phyloP scores from a whole-genome alignment of 2,113 vertebrate genomes.

The Cairina moschata region DNA sequence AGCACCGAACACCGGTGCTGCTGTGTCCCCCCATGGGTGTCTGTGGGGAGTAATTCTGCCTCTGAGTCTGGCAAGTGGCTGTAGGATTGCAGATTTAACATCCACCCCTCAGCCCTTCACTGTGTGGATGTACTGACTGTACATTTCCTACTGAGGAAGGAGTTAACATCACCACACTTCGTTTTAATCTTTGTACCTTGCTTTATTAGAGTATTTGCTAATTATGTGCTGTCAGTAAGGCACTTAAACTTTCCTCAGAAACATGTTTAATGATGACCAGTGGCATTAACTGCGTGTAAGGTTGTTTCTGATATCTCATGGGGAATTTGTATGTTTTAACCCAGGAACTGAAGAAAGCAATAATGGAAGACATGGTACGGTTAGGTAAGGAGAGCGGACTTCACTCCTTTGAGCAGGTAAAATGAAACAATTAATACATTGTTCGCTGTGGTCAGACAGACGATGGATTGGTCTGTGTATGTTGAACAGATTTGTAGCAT shows the following conservation, averaged over 20 bases:
- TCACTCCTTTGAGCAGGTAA: conserved; percentile 97
- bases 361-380: conserved; percentile 93
- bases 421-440: background rate
- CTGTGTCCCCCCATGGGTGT: background rate
- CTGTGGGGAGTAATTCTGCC: background rate
- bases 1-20: background rate
- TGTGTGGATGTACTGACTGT: background rate
- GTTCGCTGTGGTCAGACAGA: background rate
- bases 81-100: background rate
- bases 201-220: background rate
- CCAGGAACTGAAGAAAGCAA: conserved; percentile 89
- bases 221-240: background rate
- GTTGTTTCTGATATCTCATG: background rate
- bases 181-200: background rate
- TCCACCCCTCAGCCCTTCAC: background rate
- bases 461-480: background rate
- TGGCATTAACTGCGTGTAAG: background rate
- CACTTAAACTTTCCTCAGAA: background rate
- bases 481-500: background rate
- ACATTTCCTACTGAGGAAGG: background rate
- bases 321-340: conserved; percentile 29
- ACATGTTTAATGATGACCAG: background rate
- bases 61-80: background rate
- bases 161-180: background rate
- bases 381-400: conserved; percentile 94